Evolutionary conservation across 2,113 vertebrate genomes (phyloP), one percentile per base, ranked within the genome.

Genomic region (Bubo bubo): DNA sequence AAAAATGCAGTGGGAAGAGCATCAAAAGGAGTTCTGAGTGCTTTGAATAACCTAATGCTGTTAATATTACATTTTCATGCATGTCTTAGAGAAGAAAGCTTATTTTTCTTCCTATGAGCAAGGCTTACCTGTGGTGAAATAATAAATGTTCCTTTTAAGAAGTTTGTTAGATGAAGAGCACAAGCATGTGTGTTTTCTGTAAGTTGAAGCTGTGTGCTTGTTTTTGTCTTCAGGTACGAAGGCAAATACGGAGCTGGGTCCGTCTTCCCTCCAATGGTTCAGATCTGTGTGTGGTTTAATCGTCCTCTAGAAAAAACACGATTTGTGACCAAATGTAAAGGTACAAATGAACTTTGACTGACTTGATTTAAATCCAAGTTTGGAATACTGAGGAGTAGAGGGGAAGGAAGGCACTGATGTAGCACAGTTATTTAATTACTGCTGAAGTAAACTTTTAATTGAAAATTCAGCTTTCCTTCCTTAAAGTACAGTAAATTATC

Each of bases 311-410:
- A 99, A 97, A 99, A 98, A 97, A 97, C 98, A 30, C 96, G 98
- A 49, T 99, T 99, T 92, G 97, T 99, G 79, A 86, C 98, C 91
- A 98, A 97, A 53, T 99, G 99, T 92, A 99, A 99, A 99, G 99
- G 99, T 99, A 97, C 98, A 63, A 16, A 1, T 58, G 45, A 63
- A 74, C 72, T 92, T 86, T 84, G 89, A 17, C 76, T 79, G 64
- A 53, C 35, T 79, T 70, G 88, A 83, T 26, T 66, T 30, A 59
- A 91, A 89, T 89, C 77, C 84, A 87, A 35, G 8, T 32, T 64
- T 32, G 75, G 64, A 86, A 41, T 89, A 14, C 49, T 49, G 60
- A 72, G 80, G 64, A 80, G 4, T 5, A 11, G 75, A 79, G 39
- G 83, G 88, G 73, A 91, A 95, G 75, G 92, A 32, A 95, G 86